phyloP scores from a whole-genome alignment of 1,140 invertebrate species.

The Leguminivora glycinivorella region DNA sequence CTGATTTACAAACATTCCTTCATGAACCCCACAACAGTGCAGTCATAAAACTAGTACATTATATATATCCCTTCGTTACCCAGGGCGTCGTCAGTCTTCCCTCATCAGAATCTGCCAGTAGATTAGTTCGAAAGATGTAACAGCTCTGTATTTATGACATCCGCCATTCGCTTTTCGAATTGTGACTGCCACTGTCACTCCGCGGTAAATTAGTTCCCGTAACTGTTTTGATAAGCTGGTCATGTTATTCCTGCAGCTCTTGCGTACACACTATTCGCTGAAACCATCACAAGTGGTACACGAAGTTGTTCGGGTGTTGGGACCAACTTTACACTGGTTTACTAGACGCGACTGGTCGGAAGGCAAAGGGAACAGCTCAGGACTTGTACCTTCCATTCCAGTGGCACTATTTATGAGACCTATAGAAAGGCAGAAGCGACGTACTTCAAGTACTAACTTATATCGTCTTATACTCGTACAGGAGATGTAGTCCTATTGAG shows the following conservation, averaged over 20 bases:
- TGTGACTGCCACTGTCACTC: constrained; percentile 7
- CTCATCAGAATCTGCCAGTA: background rate
- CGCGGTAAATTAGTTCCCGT: constrained; percentile 11
- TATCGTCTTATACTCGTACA: background rate
- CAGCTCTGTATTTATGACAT: constrained; percentile 4
- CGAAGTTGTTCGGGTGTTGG: background rate
- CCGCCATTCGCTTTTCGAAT: constrained; percentile 4
- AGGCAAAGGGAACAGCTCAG: background rate
- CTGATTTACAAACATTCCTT: background rate
- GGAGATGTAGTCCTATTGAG: background rate
- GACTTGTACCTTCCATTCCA: background rate
- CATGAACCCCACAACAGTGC: background rate
- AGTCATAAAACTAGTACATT: background rate
- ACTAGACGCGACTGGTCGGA: background rate
- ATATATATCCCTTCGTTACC: constrained; percentile 9
- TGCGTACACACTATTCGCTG: background rate
- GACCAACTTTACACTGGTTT: background rate
- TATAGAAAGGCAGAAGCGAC: background rate
- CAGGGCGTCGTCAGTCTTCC: background rate
- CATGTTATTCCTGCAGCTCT: background rate
- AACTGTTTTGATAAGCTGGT: constrained; percentile 5
- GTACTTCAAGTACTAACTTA: background rate
- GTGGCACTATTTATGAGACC: background rate
- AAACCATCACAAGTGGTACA: background rate
- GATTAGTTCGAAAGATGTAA: background rate